Base-by-base conservation (phyloP, 2,113 vertebrate genomes). In the Scytalopus superciliaris region DNA sequence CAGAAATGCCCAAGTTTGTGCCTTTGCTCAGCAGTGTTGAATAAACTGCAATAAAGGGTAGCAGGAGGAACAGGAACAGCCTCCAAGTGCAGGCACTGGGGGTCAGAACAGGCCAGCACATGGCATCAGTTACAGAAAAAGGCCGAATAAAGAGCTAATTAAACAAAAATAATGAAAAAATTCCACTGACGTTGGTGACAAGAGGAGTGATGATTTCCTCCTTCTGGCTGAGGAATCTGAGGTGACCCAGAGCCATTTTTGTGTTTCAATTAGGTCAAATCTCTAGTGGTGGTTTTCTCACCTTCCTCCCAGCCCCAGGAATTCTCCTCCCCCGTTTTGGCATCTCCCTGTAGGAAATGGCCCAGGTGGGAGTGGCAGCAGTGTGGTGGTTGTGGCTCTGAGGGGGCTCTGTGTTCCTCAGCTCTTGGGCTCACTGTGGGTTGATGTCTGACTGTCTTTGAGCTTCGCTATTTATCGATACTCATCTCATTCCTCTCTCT, bases 401-500 rank as follows among this genome's bases (percentile, higher is more conserved):
- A 59, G 63, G 93, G 77, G 70, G 73, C 68, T 93, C 22, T 12
- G 2, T 72, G 96, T 94, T 42, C 24, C 89, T 82, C 90, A n/a
- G 96, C 85, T 90, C 81, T 78, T 9, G 84, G 49, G 94, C 72
- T 94, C 96, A 10, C 78, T 97, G 97, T 97, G 97, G 97, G 97
- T 97, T 98, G 97, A 96, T 98, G 98, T 98, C 98, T 98, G 88
- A 98, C 97, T 98, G 98, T 98, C 97, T 98, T 95, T 89, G 92
- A 96, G 98, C 98, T 95, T 96, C 95, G 95, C 98, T 98, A 63
- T 94, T 98, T 93, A 93, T 94, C 94, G 27, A 98, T 95, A 98
- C 98, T 98, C 98, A 98, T 98, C 64, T 97, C 98, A 97, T 95
- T 97, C 98, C 98, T 98, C 97, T 98, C 98, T 98, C 97, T 98